Percentiles rank a stretch among this genome's conserved stretches.
Conservation (phyloP, 2,888 invertebrate genomes). For the Lithosia quadra region DNA sequence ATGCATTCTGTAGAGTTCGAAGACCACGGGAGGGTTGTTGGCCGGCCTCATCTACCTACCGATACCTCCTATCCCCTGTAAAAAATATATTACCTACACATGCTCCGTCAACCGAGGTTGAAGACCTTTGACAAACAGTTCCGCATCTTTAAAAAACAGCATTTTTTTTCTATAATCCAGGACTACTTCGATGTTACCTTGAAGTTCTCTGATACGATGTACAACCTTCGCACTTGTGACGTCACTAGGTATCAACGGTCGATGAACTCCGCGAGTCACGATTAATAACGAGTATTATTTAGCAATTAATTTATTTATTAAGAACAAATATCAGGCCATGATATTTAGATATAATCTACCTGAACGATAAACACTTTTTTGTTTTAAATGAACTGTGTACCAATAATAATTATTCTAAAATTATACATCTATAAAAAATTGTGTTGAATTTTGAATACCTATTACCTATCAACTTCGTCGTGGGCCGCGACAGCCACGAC, state of each 20-base stretch:
- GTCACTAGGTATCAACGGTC: constrained; percentile 71
- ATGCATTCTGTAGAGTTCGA: constrained; percentile 60
- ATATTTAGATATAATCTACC: constrained; percentile 27
- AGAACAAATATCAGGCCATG: constrained; percentile 49
- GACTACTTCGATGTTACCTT: constrained; percentile 69
- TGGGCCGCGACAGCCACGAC: no score
- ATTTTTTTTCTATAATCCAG: constrained; percentile 59
- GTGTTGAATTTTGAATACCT: not conserved
- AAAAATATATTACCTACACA: constrained; percentile 46
- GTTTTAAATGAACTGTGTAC: constrained; percentile 32
- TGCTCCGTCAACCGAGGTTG: constrained; percentile 65
- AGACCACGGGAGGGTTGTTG: constrained; percentile 57
- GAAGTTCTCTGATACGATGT: constrained; percentile 69
- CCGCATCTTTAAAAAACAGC: constrained; percentile 56
- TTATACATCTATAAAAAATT: not conserved
- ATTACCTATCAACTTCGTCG: not conserved
- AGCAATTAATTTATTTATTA: constrained; percentile 52
- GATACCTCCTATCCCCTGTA: constrained; percentile 46
- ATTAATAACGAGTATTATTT: constrained; percentile 53
- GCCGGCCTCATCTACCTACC: constrained; percentile 50
- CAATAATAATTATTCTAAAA: constrained; percentile 9
- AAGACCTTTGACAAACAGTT: constrained; percentile 65
- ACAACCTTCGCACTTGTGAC: constrained; percentile 78
- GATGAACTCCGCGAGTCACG: constrained; percentile 63
- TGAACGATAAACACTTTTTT: constrained; percentile 60